Percentiles rank a stretch among this genome's conserved stretches.
These are phyloP conservation scores for Andrena bucephala DNA, from an alignment of 2,888 invertebrate species.

Conservation along the genomic window DNA sequence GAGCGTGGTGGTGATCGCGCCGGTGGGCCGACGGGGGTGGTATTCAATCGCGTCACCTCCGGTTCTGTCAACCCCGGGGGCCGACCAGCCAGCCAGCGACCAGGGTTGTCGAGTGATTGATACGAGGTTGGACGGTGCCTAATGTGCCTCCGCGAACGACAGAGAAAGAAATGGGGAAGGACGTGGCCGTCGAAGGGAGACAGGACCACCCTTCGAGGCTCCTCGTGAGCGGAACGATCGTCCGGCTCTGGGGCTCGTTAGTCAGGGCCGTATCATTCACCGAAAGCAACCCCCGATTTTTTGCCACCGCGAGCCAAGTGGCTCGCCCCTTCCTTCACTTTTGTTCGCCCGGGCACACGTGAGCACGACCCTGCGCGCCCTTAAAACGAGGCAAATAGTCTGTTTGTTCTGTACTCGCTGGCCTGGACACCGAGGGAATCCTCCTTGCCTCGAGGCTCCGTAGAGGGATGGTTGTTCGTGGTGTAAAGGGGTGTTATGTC, in stretches of 20 bases:
- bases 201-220: slow-evolving; percentile 77
- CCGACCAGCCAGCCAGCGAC: slow-evolving; percentile 46
- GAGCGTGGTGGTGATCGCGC: slow-evolving; percentile 47
- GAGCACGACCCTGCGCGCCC: slow-evolving; percentile 63
- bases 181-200: slow-evolving; percentile 47
- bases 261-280: slow-evolving; percentile 83
- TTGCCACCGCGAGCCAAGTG: slow-evolving; percentile 37
- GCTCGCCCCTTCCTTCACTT: slow-evolving; percentile 28
- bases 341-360: slow-evolving; percentile 9
- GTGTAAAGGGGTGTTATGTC: not conserved
- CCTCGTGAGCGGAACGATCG: slow-evolving; percentile 75
- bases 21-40: slow-evolving; percentile 64
- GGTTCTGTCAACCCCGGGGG: slow-evolving; percentile 73
- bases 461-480: not conserved
- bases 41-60: slow-evolving; percentile 81
- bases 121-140: slow-evolving; percentile 82
- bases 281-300: slow-evolving; percentile 79
- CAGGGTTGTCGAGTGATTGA: slow-evolving; percentile 80
- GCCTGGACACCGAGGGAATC: slow-evolving; percentile 26
- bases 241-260: slow-evolving; percentile 79
- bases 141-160: slow-evolving; percentile 76
- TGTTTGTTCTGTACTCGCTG: slow-evolving; percentile 77
- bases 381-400: slow-evolving; percentile 81
- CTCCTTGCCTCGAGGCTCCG: not conserved
- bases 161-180: slow-evolving; percentile 55